phyloP scores from a whole-genome alignment of 2,113 vertebrate species.

The Oxygymnocypris stewartii region DNA sequence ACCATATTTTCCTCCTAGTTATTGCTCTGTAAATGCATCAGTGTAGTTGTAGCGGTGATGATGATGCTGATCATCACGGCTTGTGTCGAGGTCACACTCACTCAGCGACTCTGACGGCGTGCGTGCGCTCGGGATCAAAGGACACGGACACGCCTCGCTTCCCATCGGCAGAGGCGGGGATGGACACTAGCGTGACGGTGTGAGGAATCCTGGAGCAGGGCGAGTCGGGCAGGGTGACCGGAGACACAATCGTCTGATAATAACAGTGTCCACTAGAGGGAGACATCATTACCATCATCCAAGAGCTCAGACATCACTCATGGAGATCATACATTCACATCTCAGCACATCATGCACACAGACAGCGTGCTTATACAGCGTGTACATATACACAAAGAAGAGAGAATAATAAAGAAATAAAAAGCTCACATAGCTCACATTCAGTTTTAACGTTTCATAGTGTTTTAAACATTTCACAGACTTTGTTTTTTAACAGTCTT shows the following conservation, averaged over 20 bases:
- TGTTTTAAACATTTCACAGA: no score
- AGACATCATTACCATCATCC: not conserved
- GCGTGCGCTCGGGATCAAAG: constrained; percentile 84
- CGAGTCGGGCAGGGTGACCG: constrained; percentile 85
- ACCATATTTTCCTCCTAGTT: not conserved
- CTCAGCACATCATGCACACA: no score
- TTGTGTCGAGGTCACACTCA: constrained; percentile 68
- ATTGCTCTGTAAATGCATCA: not conserved
- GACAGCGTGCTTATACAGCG: no score
- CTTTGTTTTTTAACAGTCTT: no score
- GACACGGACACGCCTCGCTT: constrained; percentile 91
- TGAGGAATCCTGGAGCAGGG: constrained; percentile 91
- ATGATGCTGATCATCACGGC: no score
- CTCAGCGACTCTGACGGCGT: constrained; percentile 91
- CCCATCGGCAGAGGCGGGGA: constrained; percentile 86
- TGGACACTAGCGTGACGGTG: constrained; percentile 94
- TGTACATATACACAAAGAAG: no score
- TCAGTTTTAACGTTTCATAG: no score
- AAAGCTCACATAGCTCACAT: no score
- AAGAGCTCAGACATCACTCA: not conserved
- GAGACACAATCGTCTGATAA: constrained; percentile 92
- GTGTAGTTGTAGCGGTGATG: not conserved
- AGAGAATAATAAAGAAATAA: no score
- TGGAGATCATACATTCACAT: not conserved
- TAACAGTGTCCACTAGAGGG: constrained; percentile 88